These are phyloP conservation scores for Centropus bengalensis DNA, from an alignment of 2,113 vertebrate genomes.

Conservation along the genomic window DNA sequence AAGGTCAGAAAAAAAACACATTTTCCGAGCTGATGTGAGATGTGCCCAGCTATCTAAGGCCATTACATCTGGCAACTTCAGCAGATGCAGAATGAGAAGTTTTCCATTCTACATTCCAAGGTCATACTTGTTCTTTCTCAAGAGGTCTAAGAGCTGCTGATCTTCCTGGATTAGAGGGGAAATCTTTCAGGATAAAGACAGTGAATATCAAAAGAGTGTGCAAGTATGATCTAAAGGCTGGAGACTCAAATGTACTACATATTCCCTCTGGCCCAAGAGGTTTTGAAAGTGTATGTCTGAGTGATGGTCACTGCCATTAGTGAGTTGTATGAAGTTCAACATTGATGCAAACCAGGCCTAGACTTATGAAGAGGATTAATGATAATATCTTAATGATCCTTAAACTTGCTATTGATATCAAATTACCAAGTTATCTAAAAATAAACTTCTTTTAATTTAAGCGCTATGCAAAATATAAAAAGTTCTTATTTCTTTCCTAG, in stretches of 20 bases:
- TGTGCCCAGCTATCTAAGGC: not conserved
- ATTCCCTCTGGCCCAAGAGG: not conserved
- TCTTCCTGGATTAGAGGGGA: not conserved
- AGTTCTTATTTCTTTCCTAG: conserved; percentile 66
- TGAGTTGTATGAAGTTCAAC: not conserved
- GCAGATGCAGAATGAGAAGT: not conserved
- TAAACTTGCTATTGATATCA: not conserved
- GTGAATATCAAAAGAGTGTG: not conserved
- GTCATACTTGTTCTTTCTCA: not conserved
- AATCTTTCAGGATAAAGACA: not conserved
- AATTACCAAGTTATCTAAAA: not conserved
- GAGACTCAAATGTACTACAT: not conserved
- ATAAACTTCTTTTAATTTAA: not conserved
- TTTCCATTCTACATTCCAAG: not conserved
- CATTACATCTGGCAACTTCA: not conserved
- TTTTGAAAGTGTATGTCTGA: not conserved
- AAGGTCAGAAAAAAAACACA: not conserved
- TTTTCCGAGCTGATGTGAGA: not conserved
- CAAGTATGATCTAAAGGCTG: not conserved
- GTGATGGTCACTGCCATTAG: too few species aligned
- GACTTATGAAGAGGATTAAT: not conserved
- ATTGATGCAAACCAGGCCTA: not conserved
- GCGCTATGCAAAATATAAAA: not conserved
- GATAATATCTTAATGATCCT: not conserved
- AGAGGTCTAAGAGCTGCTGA: not conserved